Evolutionary conservation across 2,888 invertebrate species (phyloP).

Genomic region (Meloe dianella): DNA sequence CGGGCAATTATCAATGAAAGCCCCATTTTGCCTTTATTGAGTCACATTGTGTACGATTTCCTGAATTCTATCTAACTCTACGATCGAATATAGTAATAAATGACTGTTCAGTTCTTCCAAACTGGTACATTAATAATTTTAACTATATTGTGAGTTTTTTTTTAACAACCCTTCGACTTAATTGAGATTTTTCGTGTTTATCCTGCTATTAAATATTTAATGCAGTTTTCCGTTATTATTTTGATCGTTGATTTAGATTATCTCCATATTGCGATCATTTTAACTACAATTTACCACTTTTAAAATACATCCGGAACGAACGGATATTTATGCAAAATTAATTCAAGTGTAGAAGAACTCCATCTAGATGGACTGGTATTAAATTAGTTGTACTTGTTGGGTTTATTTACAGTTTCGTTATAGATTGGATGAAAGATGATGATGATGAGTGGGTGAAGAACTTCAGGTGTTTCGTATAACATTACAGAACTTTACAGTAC

Average conservation of each 20-base stretch:
- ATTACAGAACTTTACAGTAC: too few relatives aligned
- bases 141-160: not conserved
- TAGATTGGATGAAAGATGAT: not conserved
- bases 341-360: not conserved
- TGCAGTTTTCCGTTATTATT: too few relatives aligned
- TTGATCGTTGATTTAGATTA: not conserved
- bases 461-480: too few relatives aligned
- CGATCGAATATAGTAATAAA: not conserved
- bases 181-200: not conserved
- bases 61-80: not conserved
- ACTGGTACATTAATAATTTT: not conserved
- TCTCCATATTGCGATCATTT: not conserved
- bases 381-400: slow-evolving; percentile 4
- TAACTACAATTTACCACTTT: not conserved
- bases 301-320: not conserved
- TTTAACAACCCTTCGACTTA: too few relatives aligned
- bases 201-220: not conserved
- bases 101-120: not conserved
- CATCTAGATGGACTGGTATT: not conserved
- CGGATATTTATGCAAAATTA: not conserved
- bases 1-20: too few relatives aligned
- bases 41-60: too few relatives aligned
- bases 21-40: too few relatives aligned
- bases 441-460: too few relatives aligned
- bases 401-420: not conserved